Base-by-base conservation (phyloP, 2,113 vertebrate genomes). In the Lasiurus cinereus region DNA sequence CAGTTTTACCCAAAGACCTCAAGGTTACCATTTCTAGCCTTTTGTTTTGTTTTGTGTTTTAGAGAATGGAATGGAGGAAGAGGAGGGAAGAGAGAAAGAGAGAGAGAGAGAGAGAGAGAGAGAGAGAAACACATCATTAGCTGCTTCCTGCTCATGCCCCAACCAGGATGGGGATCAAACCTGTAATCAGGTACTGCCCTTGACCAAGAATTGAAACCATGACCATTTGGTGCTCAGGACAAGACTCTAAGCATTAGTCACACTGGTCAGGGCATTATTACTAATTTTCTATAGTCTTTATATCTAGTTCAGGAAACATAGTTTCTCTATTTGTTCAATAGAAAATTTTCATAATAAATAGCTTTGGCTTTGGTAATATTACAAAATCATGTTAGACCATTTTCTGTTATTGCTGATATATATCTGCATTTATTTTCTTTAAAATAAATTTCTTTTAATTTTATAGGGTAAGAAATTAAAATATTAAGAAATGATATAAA, bases 371-470 rank as follows among this genome's bases (percentile, higher is more conserved):
- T 83, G 8, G 66, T 73, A 54, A 48, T 67, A n/a, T 52, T 67
- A 85, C 14, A 67, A 66, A 84, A 56, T 10, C 10, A 88, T 2
- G 31, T 5, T 56, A 9, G 3, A 33, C 21, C 84, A 50, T 79
- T 39, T 94, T 95, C n/a, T 79, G 3, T 74, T 78, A 83, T 59
- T 56, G 36, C 14, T 46, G 27, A 76, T 46, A 84, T 62, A 84
- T 48, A 43, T 50, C 7, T 39, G 8, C 27, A 69, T 70, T 67
- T 59, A 85, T 48, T 69, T 79, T 90, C 48, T 56, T 77, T 94
- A 93, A 83, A 86, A 86, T 59, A 50, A 69, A 95, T n/a, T 72
- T 82, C 5, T 87, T 76, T 48, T 70, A 85, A 73, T 86, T 82
- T 93, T 21, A n/a, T 73, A 67, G 1, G 3, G 9, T 82, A 77